Evolutionary conservation across 2,113 vertebrate genomes (phyloP).

Genomic region (Psammodynastes pulverulentus): DNA sequence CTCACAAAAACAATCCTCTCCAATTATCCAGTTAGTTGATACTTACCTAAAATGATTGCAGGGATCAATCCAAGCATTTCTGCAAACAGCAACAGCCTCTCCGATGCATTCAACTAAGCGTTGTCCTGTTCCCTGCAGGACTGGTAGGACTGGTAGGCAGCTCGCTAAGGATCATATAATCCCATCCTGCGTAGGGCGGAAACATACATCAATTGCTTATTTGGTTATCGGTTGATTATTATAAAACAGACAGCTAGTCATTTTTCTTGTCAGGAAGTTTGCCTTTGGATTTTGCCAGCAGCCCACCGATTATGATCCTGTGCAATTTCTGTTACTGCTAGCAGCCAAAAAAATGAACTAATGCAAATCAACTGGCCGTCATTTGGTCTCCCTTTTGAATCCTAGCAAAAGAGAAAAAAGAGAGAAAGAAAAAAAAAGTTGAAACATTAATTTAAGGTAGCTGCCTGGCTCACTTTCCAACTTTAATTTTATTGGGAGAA

Average conservation of each 20-base stretch:
- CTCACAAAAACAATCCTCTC: background rate
- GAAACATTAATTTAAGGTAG: background rate
- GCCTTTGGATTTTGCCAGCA: background rate
- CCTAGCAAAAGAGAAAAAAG: background rate
- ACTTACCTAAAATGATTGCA: background rate
- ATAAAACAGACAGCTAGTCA: background rate
- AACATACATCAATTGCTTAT: background rate
- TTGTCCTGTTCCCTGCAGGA: fast-evolving
- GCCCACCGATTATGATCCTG: background rate
- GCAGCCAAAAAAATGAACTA: background rate
- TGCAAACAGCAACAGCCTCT: fast-evolving
- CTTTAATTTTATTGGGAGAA: background rate
- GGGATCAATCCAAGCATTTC: background rate
- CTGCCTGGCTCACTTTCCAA: background rate
- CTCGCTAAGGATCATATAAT: background rate
- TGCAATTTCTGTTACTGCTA: fast-evolving
- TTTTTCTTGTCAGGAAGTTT: background rate
- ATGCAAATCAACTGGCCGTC: background rate
- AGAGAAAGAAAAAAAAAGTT: fast-evolving
- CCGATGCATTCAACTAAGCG: background rate
- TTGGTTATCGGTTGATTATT: background rate
- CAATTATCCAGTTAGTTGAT: background rate
- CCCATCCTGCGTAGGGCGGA: fast-evolving
- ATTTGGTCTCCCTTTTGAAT: background rate
- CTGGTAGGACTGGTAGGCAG: background rate